phyloP scores from a whole-genome alignment of 2,797 vertebrate genomes.

The Thalassophryne amazonica region DNA sequence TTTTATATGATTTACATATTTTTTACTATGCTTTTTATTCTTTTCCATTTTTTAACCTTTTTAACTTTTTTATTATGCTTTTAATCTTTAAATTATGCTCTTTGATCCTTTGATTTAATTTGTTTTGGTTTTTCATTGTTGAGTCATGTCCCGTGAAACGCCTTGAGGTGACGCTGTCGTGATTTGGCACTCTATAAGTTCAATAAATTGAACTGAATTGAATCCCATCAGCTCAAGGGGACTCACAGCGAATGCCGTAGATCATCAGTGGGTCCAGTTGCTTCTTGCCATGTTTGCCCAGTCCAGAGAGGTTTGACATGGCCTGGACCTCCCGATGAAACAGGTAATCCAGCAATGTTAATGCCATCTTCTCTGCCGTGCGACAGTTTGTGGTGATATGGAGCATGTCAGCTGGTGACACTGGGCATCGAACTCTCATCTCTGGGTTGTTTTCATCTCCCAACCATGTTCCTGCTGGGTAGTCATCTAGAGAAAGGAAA shows the following conservation, averaged over 20 bases:
- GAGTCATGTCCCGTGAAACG: too few species aligned
- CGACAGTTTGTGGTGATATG: constrained; percentile 97
- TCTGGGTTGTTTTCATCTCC: constrained; percentile 95
- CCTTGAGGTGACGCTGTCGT: too few species aligned
- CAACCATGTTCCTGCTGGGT: constrained; percentile 92
- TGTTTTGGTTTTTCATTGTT: too few species aligned
- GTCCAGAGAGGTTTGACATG: constrained; percentile 96
- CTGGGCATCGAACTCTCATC: constrained; percentile 93
- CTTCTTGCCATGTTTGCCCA: constrained; percentile 98
- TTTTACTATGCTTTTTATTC: too few species aligned
- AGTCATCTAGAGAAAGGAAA: constrained; percentile 84
- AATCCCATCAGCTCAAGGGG: not conserved
- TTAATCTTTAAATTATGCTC: too few species aligned
- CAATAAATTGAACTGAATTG: too few species aligned
- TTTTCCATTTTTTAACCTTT: too few species aligned
- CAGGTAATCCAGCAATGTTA: constrained; percentile 94
- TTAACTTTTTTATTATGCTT: too few species aligned
- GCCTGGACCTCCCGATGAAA: constrained; percentile 97
- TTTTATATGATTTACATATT: too few species aligned
- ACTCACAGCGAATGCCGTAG: constrained; percentile 97
- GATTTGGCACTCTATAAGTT: too few species aligned
- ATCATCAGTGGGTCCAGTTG: constrained; percentile 98
- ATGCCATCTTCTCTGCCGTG: constrained; percentile 96
- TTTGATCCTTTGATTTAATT: too few species aligned
- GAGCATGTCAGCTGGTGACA: constrained; percentile 93